Evolutionary conservation across 2,888 invertebrate genomes (phyloP).

Genomic region (Sepioteuthis lessoniana): DNA sequence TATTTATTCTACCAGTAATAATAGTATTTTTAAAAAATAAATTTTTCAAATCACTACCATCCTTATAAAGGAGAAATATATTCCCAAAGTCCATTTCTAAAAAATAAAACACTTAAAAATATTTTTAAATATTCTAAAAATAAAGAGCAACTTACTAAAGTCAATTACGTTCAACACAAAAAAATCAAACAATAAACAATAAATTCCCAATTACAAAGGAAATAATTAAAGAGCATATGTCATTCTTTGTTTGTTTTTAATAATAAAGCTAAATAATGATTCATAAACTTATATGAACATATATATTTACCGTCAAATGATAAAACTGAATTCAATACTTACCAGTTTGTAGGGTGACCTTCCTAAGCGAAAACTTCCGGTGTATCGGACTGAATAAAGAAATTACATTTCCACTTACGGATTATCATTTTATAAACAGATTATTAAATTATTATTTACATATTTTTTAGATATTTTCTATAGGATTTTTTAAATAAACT

Average conservation of each 20-base stretch:
- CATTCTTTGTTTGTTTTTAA: not conserved
- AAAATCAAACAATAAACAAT: no score
- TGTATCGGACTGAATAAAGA: not conserved
- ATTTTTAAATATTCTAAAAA: no score
- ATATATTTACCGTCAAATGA: not conserved
- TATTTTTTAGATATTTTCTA: not conserved
- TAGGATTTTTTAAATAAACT: not conserved
- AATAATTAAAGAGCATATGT: no score
- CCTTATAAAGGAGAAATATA: no score
- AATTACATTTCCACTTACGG: not conserved
- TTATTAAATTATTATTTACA: not conserved
- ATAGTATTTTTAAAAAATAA: no score
- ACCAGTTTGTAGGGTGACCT: not conserved
- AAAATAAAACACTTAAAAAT: no score
- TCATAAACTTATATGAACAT: not conserved
- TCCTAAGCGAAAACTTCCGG: constrained; percentile 35
- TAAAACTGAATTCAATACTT: not conserved
- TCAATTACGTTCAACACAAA: no score
- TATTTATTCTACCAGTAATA: no score
- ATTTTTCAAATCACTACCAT: no score
- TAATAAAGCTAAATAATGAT: not conserved
- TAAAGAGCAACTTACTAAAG: no score
- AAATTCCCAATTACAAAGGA: no score
- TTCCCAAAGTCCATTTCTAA: no score
- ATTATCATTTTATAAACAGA: not conserved